phyloP scores from a whole-genome alignment of 2,113 vertebrate genomes.

The Ceyx margarethae region DNA sequence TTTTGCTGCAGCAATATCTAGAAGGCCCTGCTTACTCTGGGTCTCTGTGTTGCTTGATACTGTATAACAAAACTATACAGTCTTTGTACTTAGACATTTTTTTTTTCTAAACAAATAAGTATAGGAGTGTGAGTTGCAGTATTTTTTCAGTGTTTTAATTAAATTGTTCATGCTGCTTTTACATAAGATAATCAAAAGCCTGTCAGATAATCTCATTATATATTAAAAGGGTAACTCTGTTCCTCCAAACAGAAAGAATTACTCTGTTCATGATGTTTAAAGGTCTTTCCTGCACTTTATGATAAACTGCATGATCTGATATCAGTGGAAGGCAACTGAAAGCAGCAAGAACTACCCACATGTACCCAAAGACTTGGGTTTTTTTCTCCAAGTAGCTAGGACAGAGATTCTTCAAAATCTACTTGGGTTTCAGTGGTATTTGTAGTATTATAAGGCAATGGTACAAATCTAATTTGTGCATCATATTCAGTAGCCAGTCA shows the following conservation, averaged over 20 bases:
- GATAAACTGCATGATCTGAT: background rate
- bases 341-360: background rate
- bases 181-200: background rate
- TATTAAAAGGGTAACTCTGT: background rate
- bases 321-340: background rate
- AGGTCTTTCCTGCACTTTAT: background rate
- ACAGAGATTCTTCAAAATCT: background rate
- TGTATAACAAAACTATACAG: background rate
- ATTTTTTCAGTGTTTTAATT: background rate
- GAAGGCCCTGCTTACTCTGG: background rate
- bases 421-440: background rate
- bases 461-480: background rate
- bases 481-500: accelerated
- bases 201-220: background rate
- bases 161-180: background rate
- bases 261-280: background rate
- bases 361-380: background rate
- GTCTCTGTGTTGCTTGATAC: background rate
- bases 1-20: background rate
- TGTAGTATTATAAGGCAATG: background rate
- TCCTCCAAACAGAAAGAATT: background rate
- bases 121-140: background rate
- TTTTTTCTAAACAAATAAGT: background rate
- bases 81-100: background rate
- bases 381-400: background rate